Evolutionary conservation across 1,140 invertebrate species (phyloP), one percentile per base, ranked within the genome.

Genomic region (Andrena cerasifolii): DNA sequence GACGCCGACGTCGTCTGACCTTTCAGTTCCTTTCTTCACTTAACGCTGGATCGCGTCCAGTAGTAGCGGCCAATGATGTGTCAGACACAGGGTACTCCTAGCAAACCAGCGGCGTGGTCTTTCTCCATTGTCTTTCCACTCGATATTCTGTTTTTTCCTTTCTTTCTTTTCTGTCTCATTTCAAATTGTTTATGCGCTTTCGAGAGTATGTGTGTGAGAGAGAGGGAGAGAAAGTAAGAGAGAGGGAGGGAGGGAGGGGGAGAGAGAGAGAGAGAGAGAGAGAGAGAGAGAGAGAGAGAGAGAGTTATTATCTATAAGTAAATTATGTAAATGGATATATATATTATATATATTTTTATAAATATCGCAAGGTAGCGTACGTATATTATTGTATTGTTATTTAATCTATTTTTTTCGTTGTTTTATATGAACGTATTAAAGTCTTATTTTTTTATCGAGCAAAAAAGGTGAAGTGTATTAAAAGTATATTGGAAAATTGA

Each of bases 131-230:
- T 51, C 18, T 76, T 59, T 68, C 73, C 28, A 75, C 26, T 40
- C 6, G 16, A 58, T 67, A 24, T 26, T 75, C 21, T 75, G 28
- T 78, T 51, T 79, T 56, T 14, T 26, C 33, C 70, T 63, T 77
- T 4, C 78, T 78, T 87, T 82, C 85, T 4, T 49, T n/a, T 4
- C 16, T 47, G 45, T n/a, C 26, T 61, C 31, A 24, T 76, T 68
- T 75, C 68, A 58, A 26, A 18, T 68, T 76, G 31, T 76, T 76
- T 76, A 43, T 49, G 63, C 63, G 63, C 21, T 40, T 73, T 63
- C 33, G 33, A 16, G 43, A 40, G n/a, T n/a, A n/a, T n/a, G n/a
- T n/a, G n/a, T n/a, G n/a, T n/a, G 36, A 40, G 36, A 40, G 36
- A 5, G 10, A 5, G 36, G 10, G 36, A 40, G 36, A 10, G 10